phyloP scores from a whole-genome alignment of 2,113 vertebrate genomes.

The Albula glossodonta region DNA sequence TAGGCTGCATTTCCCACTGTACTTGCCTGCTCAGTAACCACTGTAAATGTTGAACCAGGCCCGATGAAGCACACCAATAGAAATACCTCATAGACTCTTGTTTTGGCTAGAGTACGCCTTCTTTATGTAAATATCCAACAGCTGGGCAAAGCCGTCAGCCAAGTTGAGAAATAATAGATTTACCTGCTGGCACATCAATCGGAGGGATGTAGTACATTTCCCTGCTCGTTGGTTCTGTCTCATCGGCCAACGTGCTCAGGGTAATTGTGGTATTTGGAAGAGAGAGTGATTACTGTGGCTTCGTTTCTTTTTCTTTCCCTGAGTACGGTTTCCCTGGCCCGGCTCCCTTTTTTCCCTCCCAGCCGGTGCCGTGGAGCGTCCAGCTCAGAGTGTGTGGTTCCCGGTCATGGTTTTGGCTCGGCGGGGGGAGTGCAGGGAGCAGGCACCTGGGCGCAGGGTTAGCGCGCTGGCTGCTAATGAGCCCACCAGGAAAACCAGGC shows the following conservation, averaged over 20 bases:
- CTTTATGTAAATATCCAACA: conserved; percentile 11
- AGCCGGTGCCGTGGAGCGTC: no score
- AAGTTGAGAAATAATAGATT: conserved; percentile 23
- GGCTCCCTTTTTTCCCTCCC: no score
- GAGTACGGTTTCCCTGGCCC: background rate
- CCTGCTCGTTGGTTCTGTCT: background rate
- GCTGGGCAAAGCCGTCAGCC: background rate
- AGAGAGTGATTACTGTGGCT: conserved; percentile 2
- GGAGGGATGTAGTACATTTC: conserved; percentile 19
- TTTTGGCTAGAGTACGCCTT: background rate
- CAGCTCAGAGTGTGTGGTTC: background rate
- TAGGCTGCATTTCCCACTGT: no score
- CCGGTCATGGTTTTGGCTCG: background rate
- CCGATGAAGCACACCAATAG: background rate
- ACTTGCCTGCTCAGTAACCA: background rate
- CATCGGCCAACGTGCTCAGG: background rate
- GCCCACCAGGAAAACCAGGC: conserved; percentile 41
- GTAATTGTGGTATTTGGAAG: background rate
- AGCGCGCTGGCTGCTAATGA: conserved; percentile 49
- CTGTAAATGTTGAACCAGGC: background rate
- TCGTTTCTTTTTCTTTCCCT: conserved; percentile 13
- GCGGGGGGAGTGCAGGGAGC: background rate
- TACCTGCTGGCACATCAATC: conserved; percentile 29
- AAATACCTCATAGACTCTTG: conserved; percentile 3
- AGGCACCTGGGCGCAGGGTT: conserved; percentile 34